Base-by-base conservation (phyloP, 2,888 invertebrate species). In the Xestia xanthographa region DNA sequence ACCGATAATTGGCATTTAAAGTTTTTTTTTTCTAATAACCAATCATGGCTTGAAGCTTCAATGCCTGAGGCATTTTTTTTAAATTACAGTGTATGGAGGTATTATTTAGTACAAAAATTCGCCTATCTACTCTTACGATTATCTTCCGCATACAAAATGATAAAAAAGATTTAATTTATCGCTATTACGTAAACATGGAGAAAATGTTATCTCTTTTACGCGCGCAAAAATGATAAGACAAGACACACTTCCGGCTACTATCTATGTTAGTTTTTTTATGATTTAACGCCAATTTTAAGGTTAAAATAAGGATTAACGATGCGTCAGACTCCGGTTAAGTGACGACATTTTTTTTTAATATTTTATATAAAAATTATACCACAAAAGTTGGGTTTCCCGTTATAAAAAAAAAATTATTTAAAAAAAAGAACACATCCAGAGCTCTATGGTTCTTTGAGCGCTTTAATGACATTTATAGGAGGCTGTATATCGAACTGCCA, bases 131-230 rank as follows among this genome's bases (percentile, higher is more conserved):
- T 66, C 14, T 43, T 20, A 0, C 26, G 70, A 80, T 76, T 70
- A 80, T 80, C 56, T 76, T 75, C 41, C 8, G n/a, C 56, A 56
- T n/a, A n/a, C 26, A 50, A 53, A 75, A 53, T 26, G 76, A 77
- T 81, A 77, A 65, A 20, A n/a, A 62, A 41, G 22, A 80, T 45
- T 34, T 50, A 60, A 45, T 69, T 26, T 56, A 80, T 68, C 75
- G 14, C 0, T 38, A 34, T 63, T 79, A 69, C 75, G 69, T 69
- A 58, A 80, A 53, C 11, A 43, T 2, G 20, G 11, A 60, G 53
- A 66, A 75, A 73, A 58, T 29, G 0, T 53, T 58, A 50, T 69
- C 77, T 50, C 0, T 22, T 53, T 69, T 45, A 50, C 50, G 66
- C 41, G 66, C 80, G 20, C 20, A 66, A 69, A 45, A 22, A 20